Base-by-base conservation (phyloP, 2,797 vertebrate genomes). In the Lemur catta region DNA sequence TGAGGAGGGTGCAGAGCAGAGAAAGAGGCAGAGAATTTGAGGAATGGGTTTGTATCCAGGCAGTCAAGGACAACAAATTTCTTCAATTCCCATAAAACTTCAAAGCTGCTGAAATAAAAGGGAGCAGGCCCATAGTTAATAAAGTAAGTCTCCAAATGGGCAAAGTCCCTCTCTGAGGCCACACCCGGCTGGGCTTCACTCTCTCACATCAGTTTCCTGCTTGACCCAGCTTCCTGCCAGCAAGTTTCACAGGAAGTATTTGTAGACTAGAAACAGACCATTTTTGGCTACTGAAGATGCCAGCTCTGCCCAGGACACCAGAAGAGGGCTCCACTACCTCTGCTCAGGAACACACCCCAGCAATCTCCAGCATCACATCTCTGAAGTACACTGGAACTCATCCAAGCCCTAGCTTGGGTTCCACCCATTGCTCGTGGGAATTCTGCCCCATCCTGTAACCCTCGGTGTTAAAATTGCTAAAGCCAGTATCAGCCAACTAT, bases 181-280 rank as follows among this genome's bases (percentile, higher is more conserved):
- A 97, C 96, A 96, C 93, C 97, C 92, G 81, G 33, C 10, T 84
- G 33, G n/a, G 80, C 76, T 96, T 95, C 52, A 86, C 59, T 87
- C 92, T 95, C 57, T 81, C 33, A 4, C 50, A 30, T 93, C 93
- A 84, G 46, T 95, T 97, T 97, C 96, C 95, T 97, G 89, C 86
- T 94, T 97, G 89, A 97, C 94, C 92, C 46, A 96, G 71, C 89
- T 97, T 97, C 93, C 95, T 95, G 82, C 89, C 89, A 89, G 26
- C 79, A 96, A 96, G 79, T 96, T 96, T 94, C 79, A 97, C 38
- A 91, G 94, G 82, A 97, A 97, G 86, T 96, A 96, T 91, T 75
- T 94, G 93, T 78, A 97, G 79, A 89, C 69, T 96, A 41, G 89
- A 96, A 95, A 95, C 24, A 76, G 75, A 96, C 52, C 84, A 81